Evolutionary conservation across 2,113 vertebrate genomes (phyloP).

Genomic region (Delphinus delphis): DNA sequence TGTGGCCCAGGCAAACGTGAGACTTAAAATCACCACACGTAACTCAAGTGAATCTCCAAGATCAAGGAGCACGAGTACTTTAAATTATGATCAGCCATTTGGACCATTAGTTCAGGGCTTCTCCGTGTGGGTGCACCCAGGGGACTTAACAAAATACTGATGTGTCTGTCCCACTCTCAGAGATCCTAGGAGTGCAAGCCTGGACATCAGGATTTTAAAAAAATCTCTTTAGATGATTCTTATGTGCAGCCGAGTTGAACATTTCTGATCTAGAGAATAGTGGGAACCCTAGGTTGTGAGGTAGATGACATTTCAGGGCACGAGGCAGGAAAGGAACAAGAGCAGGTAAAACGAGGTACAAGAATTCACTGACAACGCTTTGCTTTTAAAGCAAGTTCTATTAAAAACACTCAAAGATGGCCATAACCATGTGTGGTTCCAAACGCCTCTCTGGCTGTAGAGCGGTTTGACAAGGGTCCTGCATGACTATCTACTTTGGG

Average conservation of each 20-base stretch:
- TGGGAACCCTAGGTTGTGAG: not conserved
- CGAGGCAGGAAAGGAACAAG: not conserved
- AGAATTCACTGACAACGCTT: not conserved
- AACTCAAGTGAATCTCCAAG: not conserved
- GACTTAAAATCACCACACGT: not conserved
- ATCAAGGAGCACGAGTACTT: not conserved
- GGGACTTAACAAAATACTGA: not conserved
- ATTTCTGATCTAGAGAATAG: not conserved
- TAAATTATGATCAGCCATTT: not conserved
- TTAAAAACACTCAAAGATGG: not conserved
- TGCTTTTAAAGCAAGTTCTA: not conserved
- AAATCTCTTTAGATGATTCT: not conserved
- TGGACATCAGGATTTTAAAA: not conserved
- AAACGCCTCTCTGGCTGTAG: not conserved
- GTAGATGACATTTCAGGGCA: not conserved
- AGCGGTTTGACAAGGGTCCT: not conserved
- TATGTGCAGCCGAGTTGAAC: not conserved
- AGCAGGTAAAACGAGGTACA: not conserved
- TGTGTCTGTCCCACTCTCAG: not conserved
- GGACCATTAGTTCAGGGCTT: not conserved
- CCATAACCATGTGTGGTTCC: not conserved
- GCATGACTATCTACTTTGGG: not conserved
- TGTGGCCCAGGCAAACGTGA: not conserved
- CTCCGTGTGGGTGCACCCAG: not conserved
- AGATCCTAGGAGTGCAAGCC: not conserved